Conservation (phyloP, 2,113 vertebrate genomes). For the Phrynocephalus versicolor region DNA sequence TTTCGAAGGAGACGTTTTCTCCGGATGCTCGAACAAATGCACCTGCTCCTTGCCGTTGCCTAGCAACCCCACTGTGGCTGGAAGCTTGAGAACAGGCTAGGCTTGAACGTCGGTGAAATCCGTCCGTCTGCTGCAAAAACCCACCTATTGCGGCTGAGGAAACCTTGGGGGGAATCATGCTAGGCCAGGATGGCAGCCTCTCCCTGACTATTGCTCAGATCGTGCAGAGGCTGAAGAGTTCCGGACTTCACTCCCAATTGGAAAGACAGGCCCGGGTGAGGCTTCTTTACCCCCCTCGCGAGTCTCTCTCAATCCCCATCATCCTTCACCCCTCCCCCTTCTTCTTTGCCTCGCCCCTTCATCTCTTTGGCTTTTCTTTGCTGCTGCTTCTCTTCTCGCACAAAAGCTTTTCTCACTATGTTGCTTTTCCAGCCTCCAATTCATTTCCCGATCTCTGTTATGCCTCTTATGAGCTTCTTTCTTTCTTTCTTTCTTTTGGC, state of each 20-base stretch:
- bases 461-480: neutral
- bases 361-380: neutral
- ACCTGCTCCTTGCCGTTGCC: slow-evolving; percentile 57
- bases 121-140: slow-evolving; percentile 9
- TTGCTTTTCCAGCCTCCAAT: neutral
- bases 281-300: slow-evolving; percentile 35
- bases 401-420: neutral
- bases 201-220: slow-evolving; percentile 87
- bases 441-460: too few relatives aligned
- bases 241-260: slow-evolving; percentile 88
- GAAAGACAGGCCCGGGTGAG: slow-evolving; percentile 95
- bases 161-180: slow-evolving; percentile 31
- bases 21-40: neutral
- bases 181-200: slow-evolving; percentile 83
- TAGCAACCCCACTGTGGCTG: slow-evolving; percentile 58
- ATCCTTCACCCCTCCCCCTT: neutral
- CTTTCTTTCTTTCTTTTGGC: too few relatives aligned
- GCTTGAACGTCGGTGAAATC: neutral
- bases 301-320: too few relatives aligned
- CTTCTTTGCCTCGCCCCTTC: neutral
- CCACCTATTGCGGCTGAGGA: neutral
- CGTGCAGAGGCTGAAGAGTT: slow-evolving; percentile 88
- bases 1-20: fast-evolving
- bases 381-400: too few relatives aligned
- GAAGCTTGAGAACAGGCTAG: neutral